Evolutionary conservation across 2,113 vertebrate genomes (phyloP).

Genomic region (Paradisaea rubra): DNA sequence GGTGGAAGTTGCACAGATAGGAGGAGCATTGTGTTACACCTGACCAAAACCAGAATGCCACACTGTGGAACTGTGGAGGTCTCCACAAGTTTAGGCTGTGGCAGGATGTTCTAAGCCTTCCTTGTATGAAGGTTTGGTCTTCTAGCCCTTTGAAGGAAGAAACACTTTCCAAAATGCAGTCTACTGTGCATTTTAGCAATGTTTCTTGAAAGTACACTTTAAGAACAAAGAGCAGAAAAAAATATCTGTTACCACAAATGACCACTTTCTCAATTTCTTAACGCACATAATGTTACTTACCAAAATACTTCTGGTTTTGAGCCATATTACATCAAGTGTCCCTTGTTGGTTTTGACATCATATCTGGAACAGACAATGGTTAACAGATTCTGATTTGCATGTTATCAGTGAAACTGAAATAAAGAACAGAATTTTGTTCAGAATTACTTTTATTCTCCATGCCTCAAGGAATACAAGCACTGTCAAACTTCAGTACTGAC

Average conservation of each 20-base stretch:
- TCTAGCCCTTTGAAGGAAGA: background rate
- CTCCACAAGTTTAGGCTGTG: background rate
- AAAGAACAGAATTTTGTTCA: background rate
- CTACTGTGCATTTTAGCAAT: background rate
- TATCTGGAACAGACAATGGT: background rate
- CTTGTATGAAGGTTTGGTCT: background rate
- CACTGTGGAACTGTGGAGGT: background rate
- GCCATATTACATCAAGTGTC: background rate
- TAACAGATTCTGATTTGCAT: background rate
- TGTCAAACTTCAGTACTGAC: background rate
- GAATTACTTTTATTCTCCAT: background rate
- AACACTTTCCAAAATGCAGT: background rate
- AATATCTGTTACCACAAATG: accelerated
- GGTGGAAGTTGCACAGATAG: background rate
- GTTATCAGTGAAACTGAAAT: background rate
- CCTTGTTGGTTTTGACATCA: background rate
- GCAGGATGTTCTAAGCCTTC: background rate
- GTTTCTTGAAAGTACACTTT: background rate
- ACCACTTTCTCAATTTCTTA: background rate
- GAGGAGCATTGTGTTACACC: background rate
- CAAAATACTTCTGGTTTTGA: background rate
- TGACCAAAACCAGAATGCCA: background rate
- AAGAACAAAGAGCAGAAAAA: background rate
- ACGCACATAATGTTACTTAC: background rate
- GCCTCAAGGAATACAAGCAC: background rate